These are phyloP conservation scores for Cricetomys ansorgei DNA, from an alignment of 2,113 vertebrate genomes.

Conservation along the genomic window DNA sequence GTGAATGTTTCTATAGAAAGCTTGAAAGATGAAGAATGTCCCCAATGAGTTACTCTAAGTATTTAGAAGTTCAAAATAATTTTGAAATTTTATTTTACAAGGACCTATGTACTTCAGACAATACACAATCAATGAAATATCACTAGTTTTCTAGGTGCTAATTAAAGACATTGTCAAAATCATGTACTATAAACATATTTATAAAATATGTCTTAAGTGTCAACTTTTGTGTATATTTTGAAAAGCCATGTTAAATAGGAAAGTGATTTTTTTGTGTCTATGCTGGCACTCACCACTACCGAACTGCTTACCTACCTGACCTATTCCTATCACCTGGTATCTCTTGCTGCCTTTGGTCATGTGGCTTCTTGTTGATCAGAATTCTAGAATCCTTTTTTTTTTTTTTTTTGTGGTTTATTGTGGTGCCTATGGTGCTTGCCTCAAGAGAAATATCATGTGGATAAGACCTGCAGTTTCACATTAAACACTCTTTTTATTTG, in stretches of 20 bases:
- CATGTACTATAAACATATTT: neutral
- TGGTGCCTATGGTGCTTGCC: neutral
- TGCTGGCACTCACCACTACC: no score
- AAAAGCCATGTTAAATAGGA: neutral
- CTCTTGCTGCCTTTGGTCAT: neutral
- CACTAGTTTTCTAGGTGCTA: neutral
- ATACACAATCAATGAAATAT: constrained; percentile 12
- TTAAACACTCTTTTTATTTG: neutral
- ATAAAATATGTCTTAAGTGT: neutral
- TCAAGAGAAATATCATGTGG: neutral
- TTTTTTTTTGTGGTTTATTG: neutral
- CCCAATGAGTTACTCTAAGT: neutral
- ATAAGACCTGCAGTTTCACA: neutral
- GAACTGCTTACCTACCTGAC: neutral
- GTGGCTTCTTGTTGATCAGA: neutral
- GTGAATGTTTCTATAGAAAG: constrained; percentile 53
- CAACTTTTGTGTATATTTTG: neutral
- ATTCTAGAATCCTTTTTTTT: neutral
- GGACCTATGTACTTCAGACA: neutral
- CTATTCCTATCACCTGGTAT: neutral
- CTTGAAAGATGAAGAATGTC: constrained; percentile 52
- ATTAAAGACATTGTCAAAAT: constrained; percentile 15
- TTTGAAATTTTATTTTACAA: constrained; percentile 37
- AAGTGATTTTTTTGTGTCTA: neutral
- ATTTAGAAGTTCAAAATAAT: constrained; percentile 52